Evolutionary conservation across 2,797 vertebrate species (phyloP).

Genomic region (Sorex maritimensis): DNA sequence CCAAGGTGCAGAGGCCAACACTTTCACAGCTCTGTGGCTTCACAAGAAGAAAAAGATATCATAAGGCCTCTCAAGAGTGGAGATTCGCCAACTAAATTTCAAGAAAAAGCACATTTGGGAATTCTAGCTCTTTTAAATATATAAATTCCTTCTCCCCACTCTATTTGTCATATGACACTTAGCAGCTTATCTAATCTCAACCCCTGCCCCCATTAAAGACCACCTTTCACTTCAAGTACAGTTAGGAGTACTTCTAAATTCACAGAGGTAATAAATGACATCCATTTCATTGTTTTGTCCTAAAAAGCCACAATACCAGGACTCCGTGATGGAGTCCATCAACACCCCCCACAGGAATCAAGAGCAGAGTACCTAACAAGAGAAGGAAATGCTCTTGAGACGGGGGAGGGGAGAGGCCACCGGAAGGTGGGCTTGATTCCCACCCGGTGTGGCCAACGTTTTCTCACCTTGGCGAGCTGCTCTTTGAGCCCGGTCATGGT

Average conservation of each 20-base stretch:
- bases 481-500: conserved; percentile 95
- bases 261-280: background rate
- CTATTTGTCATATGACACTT: background rate
- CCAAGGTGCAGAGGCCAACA: background rate
- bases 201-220: background rate
- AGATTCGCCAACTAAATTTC: background rate
- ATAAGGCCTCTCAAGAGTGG: background rate
- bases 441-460: rapidly evolving
- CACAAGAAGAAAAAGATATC: background rate
- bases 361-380: background rate
- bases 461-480: conserved; percentile 94
- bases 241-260: background rate
- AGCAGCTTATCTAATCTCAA: background rate
- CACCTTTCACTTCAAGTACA: conserved; percentile 38
- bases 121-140: conserved; percentile 36
- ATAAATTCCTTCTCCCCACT: background rate
- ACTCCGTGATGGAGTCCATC: too few species aligned
- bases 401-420: rapidly evolving
- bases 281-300: background rate
- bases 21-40: background rate
- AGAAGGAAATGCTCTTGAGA: background rate
- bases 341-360: background rate
- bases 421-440: background rate
- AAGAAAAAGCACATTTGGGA: background rate
- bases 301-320: too few species aligned